Evolutionary conservation across 1,140 invertebrate species (phyloP).

Genomic region (Limonius californicus): DNA sequence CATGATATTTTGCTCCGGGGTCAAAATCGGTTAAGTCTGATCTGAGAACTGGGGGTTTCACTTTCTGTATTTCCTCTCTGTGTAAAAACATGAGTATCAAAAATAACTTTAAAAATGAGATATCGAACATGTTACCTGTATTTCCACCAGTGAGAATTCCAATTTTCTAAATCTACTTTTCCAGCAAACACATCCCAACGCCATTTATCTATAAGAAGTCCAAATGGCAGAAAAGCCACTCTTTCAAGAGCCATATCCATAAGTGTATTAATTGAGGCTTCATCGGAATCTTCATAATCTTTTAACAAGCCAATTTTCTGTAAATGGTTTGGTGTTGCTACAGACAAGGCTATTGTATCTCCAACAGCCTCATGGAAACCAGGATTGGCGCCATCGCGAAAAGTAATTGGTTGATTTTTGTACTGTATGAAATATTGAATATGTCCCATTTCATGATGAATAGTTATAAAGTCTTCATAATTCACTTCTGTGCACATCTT

Average conservation of each 20-base stretch:
- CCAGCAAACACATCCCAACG: slow-evolving; percentile 60
- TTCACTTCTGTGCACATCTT: slow-evolving; percentile 73
- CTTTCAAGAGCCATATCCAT: slow-evolving; percentile 61
- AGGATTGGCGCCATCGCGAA: slow-evolving; percentile 69
- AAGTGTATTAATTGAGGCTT: slow-evolving; percentile 39
- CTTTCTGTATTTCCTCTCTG: slow-evolving; percentile 23
- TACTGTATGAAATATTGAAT: slow-evolving; percentile 72
- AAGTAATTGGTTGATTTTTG: slow-evolving; percentile 61
- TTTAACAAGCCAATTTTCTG: slow-evolving; percentile 25
- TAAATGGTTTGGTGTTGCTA: slow-evolving; percentile 49
- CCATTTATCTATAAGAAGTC: slow-evolving; percentile 55
- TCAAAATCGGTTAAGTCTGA: slow-evolving; percentile 54
- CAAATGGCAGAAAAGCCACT: slow-evolving; percentile 58
- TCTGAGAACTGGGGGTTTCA: slow-evolving; percentile 53
- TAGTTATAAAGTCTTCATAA: slow-evolving; percentile 61
- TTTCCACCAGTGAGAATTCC: slow-evolving; percentile 62
- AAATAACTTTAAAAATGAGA: neutral
- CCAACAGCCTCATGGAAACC: slow-evolving; percentile 72
- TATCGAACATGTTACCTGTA: slow-evolving; percentile 48
- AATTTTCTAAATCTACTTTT: slow-evolving; percentile 46
- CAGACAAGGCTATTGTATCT: slow-evolving; percentile 63
- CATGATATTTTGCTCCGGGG: slow-evolving; percentile 61
- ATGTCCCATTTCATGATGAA: slow-evolving; percentile 78
- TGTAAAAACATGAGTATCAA: too few species aligned
- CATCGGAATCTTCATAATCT: neutral